Evolutionary conservation across 2,113 vertebrate species (phyloP), one percentile per base, ranked within the genome.

Genomic region (Corythornis cristatus): DNA sequence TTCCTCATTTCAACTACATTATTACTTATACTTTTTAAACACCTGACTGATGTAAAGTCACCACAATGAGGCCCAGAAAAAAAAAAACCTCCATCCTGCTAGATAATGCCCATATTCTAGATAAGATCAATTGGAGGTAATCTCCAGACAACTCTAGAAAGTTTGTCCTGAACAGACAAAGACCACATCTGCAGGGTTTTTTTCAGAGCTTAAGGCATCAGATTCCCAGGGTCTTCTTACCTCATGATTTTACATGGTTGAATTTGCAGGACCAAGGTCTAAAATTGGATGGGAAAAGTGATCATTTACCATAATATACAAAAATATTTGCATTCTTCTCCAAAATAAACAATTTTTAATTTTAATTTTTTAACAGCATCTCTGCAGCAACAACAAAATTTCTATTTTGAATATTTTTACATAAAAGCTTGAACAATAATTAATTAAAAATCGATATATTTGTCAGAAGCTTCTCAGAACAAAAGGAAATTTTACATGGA

Each of bases 391-490:
- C 12, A 66, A 62, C 5, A 33, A 26, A 1, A 54, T 4, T 40
- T 42, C 33, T 35, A 12, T 23, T 9, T 42, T 3, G 1, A 72
- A 35, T 46, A 61, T 29, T 40, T 95, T 93, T 31, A 56, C 20
- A 40, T 28, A 67, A 60, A 71, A 48, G 0, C 16, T 60, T 48
- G 17, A 88, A 29, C 2, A 73, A 22, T 29, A 72, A 51, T 57
- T 73, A 96, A 86, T 56, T 79, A 95, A 96, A 97, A 95, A 86
- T 73, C 96, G 51, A 78, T 72, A 96, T 93, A 86, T 87, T 95
- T 96, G 80, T 65, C 82, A 95, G 65, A 95, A 94, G 77, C 96
- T 83, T 46, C 74, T 95, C 80, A 88, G 72, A 72, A 83, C n/a
- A 80, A 65, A 53, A 93, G 71, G 82, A 95, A 94, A 90, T 96